Percentiles rank a stretch among this genome's conserved stretches.
Evolutionary conservation across 1,140 invertebrate genomes (phyloP).

Genomic region (Lepidostoma basale): DNA sequence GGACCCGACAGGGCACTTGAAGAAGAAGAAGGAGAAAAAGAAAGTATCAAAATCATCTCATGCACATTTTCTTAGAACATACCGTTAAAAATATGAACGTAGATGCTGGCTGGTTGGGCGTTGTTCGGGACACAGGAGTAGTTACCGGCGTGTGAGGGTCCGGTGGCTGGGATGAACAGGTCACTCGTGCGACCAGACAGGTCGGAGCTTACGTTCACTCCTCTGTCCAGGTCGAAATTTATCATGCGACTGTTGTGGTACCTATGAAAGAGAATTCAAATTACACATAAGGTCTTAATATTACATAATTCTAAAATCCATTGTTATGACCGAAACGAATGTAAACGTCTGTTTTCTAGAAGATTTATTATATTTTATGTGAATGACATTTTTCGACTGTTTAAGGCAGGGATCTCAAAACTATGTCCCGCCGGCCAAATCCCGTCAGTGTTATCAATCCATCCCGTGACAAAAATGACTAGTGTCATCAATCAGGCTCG

Average conservation of each 20-base stretch:
- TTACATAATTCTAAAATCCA: no score
- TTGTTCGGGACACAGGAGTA: conserved; percentile 88
- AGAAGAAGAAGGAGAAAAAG: background rate
- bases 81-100: conserved; percentile 88
- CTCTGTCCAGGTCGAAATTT: conserved; percentile 83
- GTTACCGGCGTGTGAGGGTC: conserved; percentile 76
- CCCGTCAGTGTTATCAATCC: no score
- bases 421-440: no score
- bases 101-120: conserved; percentile 80
- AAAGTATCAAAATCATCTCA: background rate
- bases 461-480: no score
- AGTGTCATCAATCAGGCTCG: no score
- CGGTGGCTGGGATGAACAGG: conserved; percentile 56
- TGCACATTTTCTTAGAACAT: conserved; percentile 47
- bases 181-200: conserved; percentile 55
- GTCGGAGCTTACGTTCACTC: conserved; percentile 81
- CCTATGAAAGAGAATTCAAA: conserved; percentile 50
- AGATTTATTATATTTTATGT: no score
- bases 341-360: no score
- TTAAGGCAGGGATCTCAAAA: no score
- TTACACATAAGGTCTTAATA: no score
- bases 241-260: conserved; percentile 91
- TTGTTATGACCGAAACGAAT: no score
- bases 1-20: no score
- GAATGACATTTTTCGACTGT: no score